Percentiles rank a stretch among this genome's conserved stretches.
These are phyloP conservation scores for Mus musculus DNA, from an alignment of 2,113 vertebrate genomes.

Conservation along the genomic window DNA sequence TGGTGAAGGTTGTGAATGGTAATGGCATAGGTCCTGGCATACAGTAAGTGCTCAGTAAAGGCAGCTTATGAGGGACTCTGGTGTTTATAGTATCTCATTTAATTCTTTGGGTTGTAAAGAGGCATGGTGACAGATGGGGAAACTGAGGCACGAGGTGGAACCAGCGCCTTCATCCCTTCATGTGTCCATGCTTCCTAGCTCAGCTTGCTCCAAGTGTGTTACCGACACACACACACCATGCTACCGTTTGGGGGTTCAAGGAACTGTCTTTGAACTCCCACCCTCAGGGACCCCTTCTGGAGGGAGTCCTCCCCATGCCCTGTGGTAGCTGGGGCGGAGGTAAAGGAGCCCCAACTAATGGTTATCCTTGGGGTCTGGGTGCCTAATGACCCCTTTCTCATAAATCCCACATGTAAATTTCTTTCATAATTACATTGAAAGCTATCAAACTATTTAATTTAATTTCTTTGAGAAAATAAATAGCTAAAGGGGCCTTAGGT, in stretches of 20 bases:
- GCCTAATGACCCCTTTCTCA: constrained; percentile 64
- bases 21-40: background rate
- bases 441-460: constrained; percentile 87
- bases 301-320: background rate
- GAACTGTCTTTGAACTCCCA: background rate
- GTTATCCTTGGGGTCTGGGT: constrained; percentile 21
- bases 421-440: constrained; percentile 82
- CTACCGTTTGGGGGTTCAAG: background rate
- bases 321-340: background rate
- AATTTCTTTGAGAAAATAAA: constrained; percentile 87
- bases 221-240: background rate
- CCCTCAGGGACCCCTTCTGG: background rate
- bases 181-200: background rate
- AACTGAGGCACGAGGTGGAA: background rate
- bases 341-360: background rate
- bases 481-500: constrained; percentile 84
- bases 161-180: background rate
- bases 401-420: constrained; percentile 78
- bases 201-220: background rate
- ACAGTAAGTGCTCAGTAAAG: background rate
- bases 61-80: background rate
- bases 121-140: background rate
- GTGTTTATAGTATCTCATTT: background rate
- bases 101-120: background rate
- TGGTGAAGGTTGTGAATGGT: background rate